A percentile compares a stretch with the other conserved stretches of the same genome.
phyloP scores from a whole-genome alignment of 2,888 invertebrate genomes.

The Blera fallax region DNA sequence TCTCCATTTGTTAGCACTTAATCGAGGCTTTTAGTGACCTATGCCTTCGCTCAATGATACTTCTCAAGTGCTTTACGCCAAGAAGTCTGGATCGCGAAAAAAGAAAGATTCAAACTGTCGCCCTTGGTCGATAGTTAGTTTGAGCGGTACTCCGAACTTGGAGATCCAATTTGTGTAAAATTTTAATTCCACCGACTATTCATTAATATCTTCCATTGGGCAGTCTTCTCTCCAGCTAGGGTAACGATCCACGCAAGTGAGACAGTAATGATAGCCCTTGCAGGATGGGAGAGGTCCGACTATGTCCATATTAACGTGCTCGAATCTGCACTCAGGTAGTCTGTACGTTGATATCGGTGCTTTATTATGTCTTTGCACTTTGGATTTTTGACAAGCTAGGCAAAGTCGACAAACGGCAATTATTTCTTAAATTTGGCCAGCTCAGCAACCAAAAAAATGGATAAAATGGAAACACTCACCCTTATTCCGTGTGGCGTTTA shows the following conservation, averaged over 20 bases:
- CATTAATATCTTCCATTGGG: too few relatives aligned
- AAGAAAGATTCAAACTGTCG: background rate
- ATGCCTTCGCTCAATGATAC: background rate
- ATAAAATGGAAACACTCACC: too few relatives aligned
- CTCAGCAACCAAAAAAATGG: background rate
- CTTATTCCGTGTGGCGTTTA: too few relatives aligned
- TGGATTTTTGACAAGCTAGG: background rate
- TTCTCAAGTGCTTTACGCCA: background rate
- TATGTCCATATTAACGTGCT: background rate
- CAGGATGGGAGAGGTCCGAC: background rate
- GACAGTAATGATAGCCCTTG: background rate
- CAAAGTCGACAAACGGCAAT: background rate
- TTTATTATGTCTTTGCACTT: background rate
- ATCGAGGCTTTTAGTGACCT: background rate
- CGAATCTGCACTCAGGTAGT: background rate
- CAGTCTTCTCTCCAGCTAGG: background rate
- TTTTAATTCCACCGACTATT: background rate
- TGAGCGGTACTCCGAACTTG: background rate
- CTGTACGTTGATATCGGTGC: background rate
- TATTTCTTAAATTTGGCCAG: background rate
- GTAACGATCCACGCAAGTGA: background rate
- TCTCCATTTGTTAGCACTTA: background rate
- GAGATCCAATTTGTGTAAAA: background rate
- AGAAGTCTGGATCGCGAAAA: background rate
- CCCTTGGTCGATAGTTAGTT: background rate